Evolutionary conservation across 2,113 vertebrate genomes (phyloP).

Genomic region (Tretioscincus oriximinensis): DNA sequence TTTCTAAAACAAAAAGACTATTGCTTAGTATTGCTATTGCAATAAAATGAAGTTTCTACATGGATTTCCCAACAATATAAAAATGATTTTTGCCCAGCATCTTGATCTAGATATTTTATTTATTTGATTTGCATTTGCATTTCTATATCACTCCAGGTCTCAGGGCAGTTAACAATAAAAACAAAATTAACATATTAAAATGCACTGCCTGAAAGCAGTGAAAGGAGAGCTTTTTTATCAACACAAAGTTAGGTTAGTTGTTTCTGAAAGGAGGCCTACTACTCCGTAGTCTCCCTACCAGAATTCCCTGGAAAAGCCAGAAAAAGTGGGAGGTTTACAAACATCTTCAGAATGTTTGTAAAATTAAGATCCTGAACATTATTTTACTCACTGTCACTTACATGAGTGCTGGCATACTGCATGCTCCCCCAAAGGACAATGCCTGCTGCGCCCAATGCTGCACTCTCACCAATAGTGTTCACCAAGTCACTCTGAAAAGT

Average conservation of each 20-base stretch:
- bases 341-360: not conserved
- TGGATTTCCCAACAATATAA: too few species aligned
- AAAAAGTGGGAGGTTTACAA: too few species aligned
- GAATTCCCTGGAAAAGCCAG: not conserved
- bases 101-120: too few species aligned
- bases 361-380: not conserved
- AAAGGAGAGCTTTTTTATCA: not conserved
- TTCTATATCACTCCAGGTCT: not conserved
- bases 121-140: too few species aligned
- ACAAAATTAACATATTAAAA: too few species aligned
- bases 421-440: slow-evolving; percentile 86
- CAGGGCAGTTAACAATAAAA: too few species aligned
- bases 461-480: slow-evolving; percentile 87
- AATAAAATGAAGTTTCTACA: too few species aligned
- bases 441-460: slow-evolving; percentile 85
- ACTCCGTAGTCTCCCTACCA: not conserved
- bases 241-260: not conserved
- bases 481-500: slow-evolving; percentile 82
- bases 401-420: slow-evolving; percentile 70
- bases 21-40: too few species aligned
- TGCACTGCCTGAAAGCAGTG: too few species aligned
- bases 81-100: too few species aligned
- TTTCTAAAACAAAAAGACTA: too few species aligned
- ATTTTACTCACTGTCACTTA: not conserved
- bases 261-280: not conserved